Percentiles rank a stretch among this genome's conserved stretches.
phyloP scores from a whole-genome alignment of 2,113 vertebrate genomes.

The Phocoena phocoena region DNA sequence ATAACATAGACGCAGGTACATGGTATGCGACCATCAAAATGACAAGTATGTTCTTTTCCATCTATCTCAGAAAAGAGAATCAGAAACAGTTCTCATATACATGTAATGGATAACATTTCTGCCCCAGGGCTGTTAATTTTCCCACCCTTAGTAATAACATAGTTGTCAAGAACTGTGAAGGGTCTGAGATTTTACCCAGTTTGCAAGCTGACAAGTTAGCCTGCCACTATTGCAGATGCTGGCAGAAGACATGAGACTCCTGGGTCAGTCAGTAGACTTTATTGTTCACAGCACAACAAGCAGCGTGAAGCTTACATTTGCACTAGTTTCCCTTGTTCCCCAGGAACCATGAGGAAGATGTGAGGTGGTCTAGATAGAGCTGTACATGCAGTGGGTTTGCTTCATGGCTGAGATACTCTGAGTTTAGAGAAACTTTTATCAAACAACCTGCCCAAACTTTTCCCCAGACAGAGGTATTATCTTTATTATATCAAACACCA shows the following conservation, averaged over 20 bases:
- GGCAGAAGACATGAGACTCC: background rate
- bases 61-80: constrained; percentile 8
- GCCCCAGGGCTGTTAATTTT: background rate
- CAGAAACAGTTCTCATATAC: constrained; percentile 12
- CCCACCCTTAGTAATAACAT: background rate
- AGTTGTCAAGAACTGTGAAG: background rate
- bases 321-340: background rate
- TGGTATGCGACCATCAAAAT: background rate
- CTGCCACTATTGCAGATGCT: background rate
- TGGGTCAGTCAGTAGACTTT: background rate
- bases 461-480: background rate
- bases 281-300: background rate
- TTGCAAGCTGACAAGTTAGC: background rate
- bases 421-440: background rate
- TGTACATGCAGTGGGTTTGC: background rate
- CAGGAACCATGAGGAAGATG: background rate
- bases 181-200: background rate
- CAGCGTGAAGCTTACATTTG: background rate
- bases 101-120: background rate
- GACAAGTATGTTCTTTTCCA: background rate
- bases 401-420: background rate
- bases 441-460: background rate
- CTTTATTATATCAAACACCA: background rate
- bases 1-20: background rate
- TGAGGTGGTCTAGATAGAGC: background rate